Evolutionary conservation across 2,888 invertebrate species (phyloP), one percentile per base, ranked within the genome.

Genomic region (Noctua pronuba): DNA sequence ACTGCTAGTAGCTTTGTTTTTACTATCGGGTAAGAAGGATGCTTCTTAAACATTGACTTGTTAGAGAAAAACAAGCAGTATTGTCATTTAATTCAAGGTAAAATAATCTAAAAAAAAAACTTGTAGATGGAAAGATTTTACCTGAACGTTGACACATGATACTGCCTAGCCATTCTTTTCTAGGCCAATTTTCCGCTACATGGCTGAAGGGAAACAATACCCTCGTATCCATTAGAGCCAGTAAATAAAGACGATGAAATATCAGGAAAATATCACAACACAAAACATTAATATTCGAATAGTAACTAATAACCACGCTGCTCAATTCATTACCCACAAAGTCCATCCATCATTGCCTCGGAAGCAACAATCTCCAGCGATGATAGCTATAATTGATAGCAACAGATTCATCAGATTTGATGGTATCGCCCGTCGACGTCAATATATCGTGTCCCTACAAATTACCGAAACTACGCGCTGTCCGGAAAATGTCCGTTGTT

Each of bases 371-470:
- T 75, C 78, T 83, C 73, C 70, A 65, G 52, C 66, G 67, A 83
- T 86, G 85, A 84, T 82, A 77, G 77, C 41, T 44, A 41, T 85
- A 84, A 84, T 85, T 85, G 86, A 85, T 86, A 78, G 78, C 75
- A 75, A 73, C 71, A 80, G 75, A 83, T 83, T 74, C 68, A 84
- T 84, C 83, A 78, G 78, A 72, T 82, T 75, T 73, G 78, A 85
- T 82, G 49, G 24, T 77, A 77, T 84, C 69, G 31, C 41, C 8
- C n/a, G 2, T 73, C 21, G 44, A 77, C 70, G 66, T 80, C 73
- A 11, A 77, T 70, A 28, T 65, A 71, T 72, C 35, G 46, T 73
- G 62, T 58, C 64, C 10, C 66, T 41, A 64, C 66, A 75, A 84
- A 85, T 82, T 70, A 78, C 52, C 41, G 35, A 70, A 60, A 80